These are phyloP conservation scores for Cataglyphis altisquamis DNA, from an alignment of 2,888 invertebrate genomes.

Conservation along the genomic window DNA sequence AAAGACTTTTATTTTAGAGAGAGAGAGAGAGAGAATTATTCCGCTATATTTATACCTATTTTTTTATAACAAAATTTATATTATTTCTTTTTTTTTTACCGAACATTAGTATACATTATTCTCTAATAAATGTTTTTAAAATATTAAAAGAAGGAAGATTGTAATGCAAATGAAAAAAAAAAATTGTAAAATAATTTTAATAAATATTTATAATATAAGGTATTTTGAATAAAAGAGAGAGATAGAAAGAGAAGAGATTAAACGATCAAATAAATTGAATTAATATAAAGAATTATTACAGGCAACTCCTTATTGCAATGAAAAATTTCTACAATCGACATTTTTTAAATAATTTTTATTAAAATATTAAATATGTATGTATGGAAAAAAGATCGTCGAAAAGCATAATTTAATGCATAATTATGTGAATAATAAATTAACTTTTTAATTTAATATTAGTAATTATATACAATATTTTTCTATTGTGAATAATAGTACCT, in stretches of 20 bases:
- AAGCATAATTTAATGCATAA: neutral
- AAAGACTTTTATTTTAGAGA: neutral
- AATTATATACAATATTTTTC: neutral
- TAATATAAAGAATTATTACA: neutral
- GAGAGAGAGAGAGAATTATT: neutral
- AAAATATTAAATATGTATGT: neutral
- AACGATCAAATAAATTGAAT: neutral
- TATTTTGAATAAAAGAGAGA: no score
- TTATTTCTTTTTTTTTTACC: neutral
- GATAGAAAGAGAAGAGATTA: neutral
- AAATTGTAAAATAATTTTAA: neutral
- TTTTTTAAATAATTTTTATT: constrained; percentile 6
- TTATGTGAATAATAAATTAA: constrained; percentile 15
- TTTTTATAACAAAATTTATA: neutral
- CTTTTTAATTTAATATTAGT: neutral
- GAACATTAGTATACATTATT: neutral
- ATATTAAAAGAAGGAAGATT: neutral
- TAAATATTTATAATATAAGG: neutral
- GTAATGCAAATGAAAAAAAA: neutral
- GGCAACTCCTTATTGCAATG: neutral
- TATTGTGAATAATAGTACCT: neutral
- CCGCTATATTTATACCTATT: neutral
- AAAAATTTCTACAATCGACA: neutral
- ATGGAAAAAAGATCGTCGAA: neutral
- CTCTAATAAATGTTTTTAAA: neutral